These are phyloP conservation scores for Mobula hypostoma DNA, from an alignment of 2,113 vertebrate genomes.

Conservation along the genomic window DNA sequence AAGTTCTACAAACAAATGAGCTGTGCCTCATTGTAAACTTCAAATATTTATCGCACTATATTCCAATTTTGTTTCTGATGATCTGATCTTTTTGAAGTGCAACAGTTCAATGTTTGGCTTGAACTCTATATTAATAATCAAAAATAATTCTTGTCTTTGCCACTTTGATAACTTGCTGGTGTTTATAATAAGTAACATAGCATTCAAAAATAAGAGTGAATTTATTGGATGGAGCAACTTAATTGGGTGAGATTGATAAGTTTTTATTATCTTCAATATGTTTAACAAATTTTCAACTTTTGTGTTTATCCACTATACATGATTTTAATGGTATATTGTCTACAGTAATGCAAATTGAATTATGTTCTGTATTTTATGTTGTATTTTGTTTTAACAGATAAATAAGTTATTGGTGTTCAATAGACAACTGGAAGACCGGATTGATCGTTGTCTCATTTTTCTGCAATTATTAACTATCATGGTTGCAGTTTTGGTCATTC, in stretches of 20 bases:
- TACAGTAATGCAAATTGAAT: neutral
- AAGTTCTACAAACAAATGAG: neutral
- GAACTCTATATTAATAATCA: neutral
- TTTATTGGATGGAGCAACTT: neutral
- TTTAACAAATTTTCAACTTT: neutral
- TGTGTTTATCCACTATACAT: neutral
- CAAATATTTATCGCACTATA: neutral
- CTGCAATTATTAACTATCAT: conserved; percentile 75
- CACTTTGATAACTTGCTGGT: neutral
- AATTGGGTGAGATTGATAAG: too few species aligned
- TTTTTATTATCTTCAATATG: too few species aligned
- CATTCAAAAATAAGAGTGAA: neutral
- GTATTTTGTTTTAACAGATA: conserved; percentile 61
- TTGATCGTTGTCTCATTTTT: conserved; percentile 76
- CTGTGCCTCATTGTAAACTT: neutral
- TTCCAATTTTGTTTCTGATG: neutral
- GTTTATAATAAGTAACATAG: neutral
- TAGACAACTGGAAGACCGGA: conserved; percentile 74
- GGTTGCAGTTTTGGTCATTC: conserved; percentile 65
- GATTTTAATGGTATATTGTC: neutral
- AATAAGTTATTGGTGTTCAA: conserved; percentile 66
- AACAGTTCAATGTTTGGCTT: neutral
- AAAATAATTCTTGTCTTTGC: neutral
- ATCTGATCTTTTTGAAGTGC: neutral
- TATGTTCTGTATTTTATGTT: neutral